Percentiles rank a stretch among this genome's conserved stretches.
Evolutionary conservation across 2,113 vertebrate genomes (phyloP).

Genomic region (Tragelaphus strepsiceros): DNA sequence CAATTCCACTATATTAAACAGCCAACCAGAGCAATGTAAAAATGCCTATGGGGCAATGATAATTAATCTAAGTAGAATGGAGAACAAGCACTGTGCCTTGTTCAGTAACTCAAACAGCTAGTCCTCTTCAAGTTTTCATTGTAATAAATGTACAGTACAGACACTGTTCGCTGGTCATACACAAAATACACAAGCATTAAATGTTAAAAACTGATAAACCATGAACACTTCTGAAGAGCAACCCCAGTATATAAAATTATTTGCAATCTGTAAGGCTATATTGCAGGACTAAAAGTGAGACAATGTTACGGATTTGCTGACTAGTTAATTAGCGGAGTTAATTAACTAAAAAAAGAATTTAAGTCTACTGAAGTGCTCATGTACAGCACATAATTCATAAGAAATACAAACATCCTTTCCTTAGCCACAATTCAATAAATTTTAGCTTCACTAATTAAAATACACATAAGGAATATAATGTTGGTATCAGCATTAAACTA

Average conservation of each 20-base stretch:
- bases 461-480: not conserved
- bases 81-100: slow-evolving; percentile 36
- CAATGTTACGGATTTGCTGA: not conserved
- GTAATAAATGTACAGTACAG: not conserved
- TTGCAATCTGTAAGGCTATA: slow-evolving; percentile 36
- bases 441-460: slow-evolving; percentile 21
- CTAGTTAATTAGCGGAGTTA: not conserved
- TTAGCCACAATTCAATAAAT: not conserved
- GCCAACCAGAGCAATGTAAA: slow-evolving; percentile 62
- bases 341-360: not conserved
- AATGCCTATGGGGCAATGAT: not conserved
- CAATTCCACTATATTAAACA: slow-evolving; percentile 56
- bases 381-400: slow-evolving; percentile 1
- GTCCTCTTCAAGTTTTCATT: not conserved
- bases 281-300: slow-evolving; percentile 16
- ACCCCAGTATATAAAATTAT: not conserved
- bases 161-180: not conserved
- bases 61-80: slow-evolving; percentile 18
- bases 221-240: not conserved
- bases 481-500: not conserved
- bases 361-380: slow-evolving; percentile 8
- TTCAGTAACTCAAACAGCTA: not conserved
- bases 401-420: slow-evolving; percentile 21
- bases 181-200: slow-evolving; percentile 28
- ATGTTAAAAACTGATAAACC: slow-evolving; percentile 40